Evolutionary conservation across 1,140 invertebrate species (phyloP), one percentile per base, ranked within the genome.

Genomic region (Anastatus disparis): DNA sequence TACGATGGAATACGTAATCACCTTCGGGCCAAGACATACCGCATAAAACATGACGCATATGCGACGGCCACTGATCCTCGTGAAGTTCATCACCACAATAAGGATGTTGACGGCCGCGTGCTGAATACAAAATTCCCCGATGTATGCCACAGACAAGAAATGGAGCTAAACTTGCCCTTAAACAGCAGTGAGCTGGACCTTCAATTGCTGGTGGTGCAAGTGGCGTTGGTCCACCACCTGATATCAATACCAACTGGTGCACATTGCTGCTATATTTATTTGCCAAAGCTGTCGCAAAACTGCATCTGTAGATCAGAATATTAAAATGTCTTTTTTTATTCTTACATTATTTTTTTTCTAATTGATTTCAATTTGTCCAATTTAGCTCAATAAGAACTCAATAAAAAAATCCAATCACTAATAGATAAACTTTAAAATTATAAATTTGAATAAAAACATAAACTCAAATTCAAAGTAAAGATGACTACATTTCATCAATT

Each of bases 1-100:
- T 88, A 74, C 90, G 85, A 79, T 93, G 91, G 76, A 90, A 93
- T 12, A 90, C 86, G 62, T 90, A 89, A 82, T 93, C 91, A 2
- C 91, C 92, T 74, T 91, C 89, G 4, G 89, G 87, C 92, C 92
- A 93, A 40, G 86, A 80, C 85, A 93, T 92, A 13, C 91, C 91
- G 56, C 89, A 82, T 52, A 91, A 81, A 40, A 93, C 87, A 78
- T 90, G 87, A 26, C 87, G 84, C 85, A 86, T 85, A 58, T 85
- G 84, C 52, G 82, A 82, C 3, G 85, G 83, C 81, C 83, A 81
- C 70, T 91, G 90, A 68, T 92, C 68, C 27, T 64, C 82, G 29
- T 75, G 72, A 7, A 84, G 78, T 70, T 90, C 89, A 3, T 85
- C 83, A 27, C 87, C 85, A 67, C 87, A 88, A 70, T 86, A 84